A percentile compares a stretch with the other conserved stretches of the same genome.
Evolutionary conservation across 2,797 vertebrate genomes (phyloP).

Genomic region (Gadopsis bispinosus): DNA sequence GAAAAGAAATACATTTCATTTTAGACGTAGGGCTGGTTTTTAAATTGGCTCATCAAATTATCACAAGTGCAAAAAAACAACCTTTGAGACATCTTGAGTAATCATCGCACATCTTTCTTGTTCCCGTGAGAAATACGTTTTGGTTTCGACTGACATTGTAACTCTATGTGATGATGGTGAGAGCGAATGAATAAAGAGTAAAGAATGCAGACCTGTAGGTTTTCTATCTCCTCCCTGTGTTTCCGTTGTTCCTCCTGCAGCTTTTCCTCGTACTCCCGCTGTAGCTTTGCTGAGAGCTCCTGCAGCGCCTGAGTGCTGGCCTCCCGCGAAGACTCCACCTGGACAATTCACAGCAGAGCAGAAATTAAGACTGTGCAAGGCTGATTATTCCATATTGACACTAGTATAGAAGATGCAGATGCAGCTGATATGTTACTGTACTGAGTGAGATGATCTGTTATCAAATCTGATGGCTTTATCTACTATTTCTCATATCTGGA

Average conservation of each 20-base stretch:
- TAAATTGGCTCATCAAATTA: not conserved
- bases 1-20: constrained; percentile 9
- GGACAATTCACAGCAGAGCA: constrained; percentile 50
- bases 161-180: not conserved
- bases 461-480: not conserved
- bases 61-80: not conserved
- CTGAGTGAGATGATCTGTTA: constrained; percentile 12
- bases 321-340: constrained; percentile 92
- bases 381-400: constrained; percentile 34
- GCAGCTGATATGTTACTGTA: constrained; percentile 8
- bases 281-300: constrained; percentile 90
- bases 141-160: constrained; percentile 20
- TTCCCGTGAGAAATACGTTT: not conserved
- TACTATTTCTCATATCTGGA: constrained; percentile 1
- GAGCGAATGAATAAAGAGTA: constrained; percentile 22
- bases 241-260: constrained; percentile 88
- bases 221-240: constrained; percentile 91
- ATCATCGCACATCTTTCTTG: not conserved
- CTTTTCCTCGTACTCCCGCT: constrained; percentile 89
- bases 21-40: not conserved
- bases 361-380: constrained; percentile 11
- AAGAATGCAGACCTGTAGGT: constrained; percentile 86
- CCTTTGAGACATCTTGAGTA: not conserved
- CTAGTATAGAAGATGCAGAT: constrained; percentile 12
- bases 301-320: constrained; percentile 88